These are phyloP conservation scores for Ochlodes sylvanus DNA, from an alignment of 2,888 invertebrate species.

Conservation along the genomic window DNA sequence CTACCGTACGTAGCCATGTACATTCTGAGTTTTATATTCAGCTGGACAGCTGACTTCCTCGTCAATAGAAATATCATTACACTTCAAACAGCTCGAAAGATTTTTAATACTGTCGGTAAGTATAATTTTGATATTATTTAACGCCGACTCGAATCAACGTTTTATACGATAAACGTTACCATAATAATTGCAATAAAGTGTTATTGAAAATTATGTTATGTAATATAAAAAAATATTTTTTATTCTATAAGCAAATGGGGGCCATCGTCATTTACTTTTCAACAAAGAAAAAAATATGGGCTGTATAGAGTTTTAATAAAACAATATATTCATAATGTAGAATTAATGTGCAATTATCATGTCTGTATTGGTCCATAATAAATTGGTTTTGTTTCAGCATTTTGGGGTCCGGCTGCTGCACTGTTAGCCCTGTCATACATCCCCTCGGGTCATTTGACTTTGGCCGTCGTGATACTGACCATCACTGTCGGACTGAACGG, in stretches of 20 bases:
- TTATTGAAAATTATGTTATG: no score
- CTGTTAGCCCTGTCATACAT: conserved; percentile 87
- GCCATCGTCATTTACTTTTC: no score
- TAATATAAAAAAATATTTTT: no score
- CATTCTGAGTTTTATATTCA: conserved; percentile 89
- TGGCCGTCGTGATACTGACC: conserved; percentile 88
- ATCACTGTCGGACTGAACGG: conserved; percentile 91
- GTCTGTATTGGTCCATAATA: no score
- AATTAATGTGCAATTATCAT: no score
- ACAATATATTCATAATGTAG: no score
- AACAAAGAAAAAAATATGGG: no score
- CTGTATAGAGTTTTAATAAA: no score
- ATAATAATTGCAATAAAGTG: no score
- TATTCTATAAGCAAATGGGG: no score
- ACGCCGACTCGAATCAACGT: no score
- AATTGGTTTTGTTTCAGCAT: conserved; percentile 67
- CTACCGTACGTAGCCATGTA: conserved; percentile 92
- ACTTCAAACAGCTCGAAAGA: conserved; percentile 85
- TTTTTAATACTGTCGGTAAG: conserved; percentile 88
- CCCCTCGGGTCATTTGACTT: conserved; percentile 77
- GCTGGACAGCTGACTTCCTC: conserved; percentile 87
- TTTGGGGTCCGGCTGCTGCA: conserved; percentile 88
- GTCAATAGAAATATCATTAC: conserved; percentile 82
- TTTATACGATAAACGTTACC: no score
- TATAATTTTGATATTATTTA: neutral